Evolutionary conservation across 2,113 vertebrate species (phyloP).

Genomic region (Ptilorrhoa leucosticta): DNA sequence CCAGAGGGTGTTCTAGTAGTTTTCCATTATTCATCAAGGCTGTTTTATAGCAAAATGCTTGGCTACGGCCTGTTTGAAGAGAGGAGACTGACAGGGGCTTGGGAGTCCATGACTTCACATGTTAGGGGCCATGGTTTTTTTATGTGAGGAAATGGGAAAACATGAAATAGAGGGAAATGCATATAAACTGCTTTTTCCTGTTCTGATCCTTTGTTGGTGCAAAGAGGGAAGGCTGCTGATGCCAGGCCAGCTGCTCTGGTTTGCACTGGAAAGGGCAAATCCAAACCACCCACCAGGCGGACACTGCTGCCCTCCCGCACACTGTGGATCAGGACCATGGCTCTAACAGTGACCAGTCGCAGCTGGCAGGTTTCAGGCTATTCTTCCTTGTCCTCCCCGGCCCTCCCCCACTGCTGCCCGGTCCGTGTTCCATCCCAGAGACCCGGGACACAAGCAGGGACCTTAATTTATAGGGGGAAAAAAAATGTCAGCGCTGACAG

Average conservation of each 20-base stretch:
- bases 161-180: background rate
- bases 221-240: background rate
- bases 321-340: accelerated
- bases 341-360: background rate
- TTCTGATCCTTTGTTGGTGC: background rate
- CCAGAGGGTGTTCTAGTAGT: background rate
- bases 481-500: background rate
- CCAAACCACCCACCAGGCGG: background rate
- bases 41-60: background rate
- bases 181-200: background rate
- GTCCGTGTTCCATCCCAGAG: background rate
- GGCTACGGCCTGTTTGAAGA: background rate
- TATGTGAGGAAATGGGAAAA: background rate
- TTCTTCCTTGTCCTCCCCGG: background rate
- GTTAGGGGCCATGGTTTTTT: background rate
- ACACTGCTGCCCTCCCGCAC: background rate
- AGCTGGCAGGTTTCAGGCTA: background rate
- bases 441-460: background rate
- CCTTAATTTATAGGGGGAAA: slow-evolving; percentile 49
- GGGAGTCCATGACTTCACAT: background rate
- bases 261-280: background rate
- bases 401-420: background rate
- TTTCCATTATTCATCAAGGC: background rate
- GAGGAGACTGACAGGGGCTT: background rate
- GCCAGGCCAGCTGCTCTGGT: background rate